phyloP scores from a whole-genome alignment of 2,113 vertebrate genomes.

The Hymenochirus boettgeri region DNA sequence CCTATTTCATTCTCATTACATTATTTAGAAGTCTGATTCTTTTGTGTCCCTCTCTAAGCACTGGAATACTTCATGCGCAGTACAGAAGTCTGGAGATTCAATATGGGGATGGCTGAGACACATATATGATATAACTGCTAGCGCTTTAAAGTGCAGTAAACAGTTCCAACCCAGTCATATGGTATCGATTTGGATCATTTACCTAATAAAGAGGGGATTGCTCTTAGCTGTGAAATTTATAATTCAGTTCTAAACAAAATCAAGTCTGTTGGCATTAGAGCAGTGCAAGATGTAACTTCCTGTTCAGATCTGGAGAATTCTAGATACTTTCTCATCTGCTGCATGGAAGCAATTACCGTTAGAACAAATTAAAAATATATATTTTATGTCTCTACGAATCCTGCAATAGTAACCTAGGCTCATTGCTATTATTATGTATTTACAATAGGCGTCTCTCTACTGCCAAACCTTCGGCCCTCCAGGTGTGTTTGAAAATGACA shows the following conservation, averaged over 20 bases:
- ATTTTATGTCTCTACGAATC: background rate
- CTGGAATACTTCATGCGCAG: background rate
- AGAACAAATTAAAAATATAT: background rate
- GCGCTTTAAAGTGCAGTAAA: background rate
- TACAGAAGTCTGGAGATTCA: background rate
- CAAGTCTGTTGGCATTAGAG: constrained; percentile 22
- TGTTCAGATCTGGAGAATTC: background rate
- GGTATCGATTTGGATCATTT: constrained; percentile 17
- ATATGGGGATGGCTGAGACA: too few relatives aligned
- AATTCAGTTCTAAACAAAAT: constrained; percentile 28
- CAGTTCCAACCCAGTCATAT: constrained; percentile 9
- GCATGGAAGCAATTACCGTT: background rate
- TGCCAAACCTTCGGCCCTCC: too few relatives aligned
- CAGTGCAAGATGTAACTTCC: constrained; percentile 12
- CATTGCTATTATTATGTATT: too few relatives aligned
- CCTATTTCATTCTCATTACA: background rate
- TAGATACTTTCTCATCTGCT: background rate
- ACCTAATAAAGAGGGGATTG: constrained; percentile 17
- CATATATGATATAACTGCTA: background rate
- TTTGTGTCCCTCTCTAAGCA: background rate
- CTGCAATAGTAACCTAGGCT: too few relatives aligned
- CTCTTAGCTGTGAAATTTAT: constrained; percentile 24
- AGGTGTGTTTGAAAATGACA: too few relatives aligned
- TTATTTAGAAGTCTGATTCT: background rate
- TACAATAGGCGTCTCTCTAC: too few relatives aligned